Percentiles rank a stretch among this genome's conserved stretches.
These are phyloP conservation scores for Rhizomys pruinosus DNA, from an alignment of 2,113 vertebrate species.

Conservation along the genomic window DNA sequence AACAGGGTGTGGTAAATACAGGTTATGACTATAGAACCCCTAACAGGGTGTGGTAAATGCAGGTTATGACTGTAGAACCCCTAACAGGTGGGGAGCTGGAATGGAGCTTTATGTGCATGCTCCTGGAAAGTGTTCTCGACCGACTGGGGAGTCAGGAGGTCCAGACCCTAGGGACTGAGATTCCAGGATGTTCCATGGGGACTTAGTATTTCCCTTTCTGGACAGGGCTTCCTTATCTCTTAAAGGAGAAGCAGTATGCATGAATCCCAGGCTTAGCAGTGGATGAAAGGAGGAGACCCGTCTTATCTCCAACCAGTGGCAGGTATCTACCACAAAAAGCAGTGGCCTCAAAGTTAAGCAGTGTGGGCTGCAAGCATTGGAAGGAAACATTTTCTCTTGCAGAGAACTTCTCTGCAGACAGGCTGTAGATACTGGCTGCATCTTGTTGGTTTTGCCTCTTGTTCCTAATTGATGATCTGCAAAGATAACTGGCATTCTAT, in stretches of 20 bases:
- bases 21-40: no score
- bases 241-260: background rate
- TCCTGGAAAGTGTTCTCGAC: no score
- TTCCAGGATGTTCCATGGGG: accelerated
- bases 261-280: background rate
- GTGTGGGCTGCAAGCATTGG: background rate
- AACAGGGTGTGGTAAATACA: no score
- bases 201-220: background rate
- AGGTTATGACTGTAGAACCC: background rate
- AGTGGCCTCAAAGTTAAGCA: background rate
- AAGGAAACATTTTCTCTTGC: background rate
- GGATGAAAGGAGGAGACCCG: background rate
- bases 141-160: background rate
- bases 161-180: background rate
- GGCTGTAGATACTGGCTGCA: background rate
- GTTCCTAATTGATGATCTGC: background rate
- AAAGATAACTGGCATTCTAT: background rate
- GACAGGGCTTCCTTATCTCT: background rate
- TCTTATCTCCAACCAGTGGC: background rate
- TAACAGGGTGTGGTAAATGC: no score
- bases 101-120: accelerated
- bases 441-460: background rate
- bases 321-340: background rate
- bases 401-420: background rate
- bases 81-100: accelerated